Evolutionary conservation across 2,797 vertebrate genomes (phyloP).

Genomic region (Pampus argenteus): DNA sequence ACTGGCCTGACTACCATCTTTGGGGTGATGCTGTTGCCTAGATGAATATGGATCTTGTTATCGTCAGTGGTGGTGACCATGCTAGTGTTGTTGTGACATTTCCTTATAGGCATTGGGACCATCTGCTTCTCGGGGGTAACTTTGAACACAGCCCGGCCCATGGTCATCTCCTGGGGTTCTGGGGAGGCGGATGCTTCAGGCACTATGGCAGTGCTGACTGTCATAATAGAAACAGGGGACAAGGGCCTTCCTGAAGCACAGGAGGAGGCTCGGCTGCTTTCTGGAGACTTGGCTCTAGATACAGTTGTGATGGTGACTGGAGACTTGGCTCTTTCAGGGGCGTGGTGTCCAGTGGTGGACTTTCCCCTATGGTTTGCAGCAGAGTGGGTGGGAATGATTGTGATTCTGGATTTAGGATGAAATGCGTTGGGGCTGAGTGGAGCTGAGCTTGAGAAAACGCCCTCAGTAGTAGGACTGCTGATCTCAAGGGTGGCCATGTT

Average conservation of each 20-base stretch:
- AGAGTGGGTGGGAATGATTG: conserved; percentile 93
- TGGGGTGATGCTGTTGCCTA: conserved; percentile 83
- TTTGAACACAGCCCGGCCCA: conserved; percentile 95
- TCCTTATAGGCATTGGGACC: conserved; percentile 88
- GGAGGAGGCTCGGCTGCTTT: conserved; percentile 80
- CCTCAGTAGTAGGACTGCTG: conserved; percentile 89
- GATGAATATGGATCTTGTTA: conserved; percentile 97
- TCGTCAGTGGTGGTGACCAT: conserved; percentile 94
- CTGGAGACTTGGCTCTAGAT: conserved; percentile 92
- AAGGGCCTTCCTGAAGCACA: conserved; percentile 83
- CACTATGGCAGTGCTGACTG: conserved; percentile 88
- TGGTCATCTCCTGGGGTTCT: conserved; percentile 92
- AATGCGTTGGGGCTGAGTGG: conserved; percentile 90
- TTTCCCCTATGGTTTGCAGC: conserved; percentile 86
- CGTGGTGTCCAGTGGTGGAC: conserved; percentile 78
- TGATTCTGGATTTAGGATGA: conserved; percentile 93
- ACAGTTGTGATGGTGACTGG: conserved; percentile 95
- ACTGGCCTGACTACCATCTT: conserved; percentile 90
- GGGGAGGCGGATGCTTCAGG: conserved; percentile 86
- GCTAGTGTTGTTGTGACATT: conserved; percentile 90
- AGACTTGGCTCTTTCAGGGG: conserved; percentile 91
- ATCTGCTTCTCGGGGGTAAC: conserved; percentile 97
- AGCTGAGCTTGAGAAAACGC: conserved; percentile 91
- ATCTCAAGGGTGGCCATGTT: conserved; percentile 94
- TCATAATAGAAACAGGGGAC: conserved; percentile 94